Percentiles rank a stretch among this genome's conserved stretches.
These are phyloP conservation scores for Vombatus ursinus DNA, from an alignment of 2,113 vertebrate genomes.

Conservation along the genomic window DNA sequence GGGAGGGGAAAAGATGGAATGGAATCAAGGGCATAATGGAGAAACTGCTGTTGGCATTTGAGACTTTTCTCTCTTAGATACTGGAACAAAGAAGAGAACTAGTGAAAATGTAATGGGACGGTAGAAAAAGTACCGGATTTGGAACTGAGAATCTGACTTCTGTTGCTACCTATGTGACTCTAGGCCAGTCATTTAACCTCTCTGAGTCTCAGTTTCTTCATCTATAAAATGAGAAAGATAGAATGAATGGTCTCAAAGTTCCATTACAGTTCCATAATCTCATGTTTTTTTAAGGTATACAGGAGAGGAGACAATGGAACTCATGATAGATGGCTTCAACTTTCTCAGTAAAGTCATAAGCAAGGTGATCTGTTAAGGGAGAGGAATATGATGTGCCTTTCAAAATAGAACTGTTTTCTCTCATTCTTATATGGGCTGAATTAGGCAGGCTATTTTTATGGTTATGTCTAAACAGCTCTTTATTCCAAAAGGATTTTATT, in stretches of 20 bases:
- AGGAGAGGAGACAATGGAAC: background rate
- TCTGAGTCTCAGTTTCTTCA: background rate
- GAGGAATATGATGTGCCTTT: conserved; percentile 12
- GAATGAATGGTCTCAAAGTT: background rate
- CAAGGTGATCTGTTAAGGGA: background rate
- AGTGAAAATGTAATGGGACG: no score
- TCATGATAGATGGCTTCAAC: background rate
- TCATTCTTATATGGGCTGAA: background rate
- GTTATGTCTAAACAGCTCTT: background rate
- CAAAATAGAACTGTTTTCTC: conserved; percentile 38
- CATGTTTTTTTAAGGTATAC: background rate
- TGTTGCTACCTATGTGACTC: background rate
- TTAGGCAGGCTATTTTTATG: background rate
- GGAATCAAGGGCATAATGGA: no score
- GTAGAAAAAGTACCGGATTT: background rate
- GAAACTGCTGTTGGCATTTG: no score
- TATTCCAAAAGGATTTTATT: background rate
- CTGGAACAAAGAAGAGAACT: background rate
- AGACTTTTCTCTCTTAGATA: background rate
- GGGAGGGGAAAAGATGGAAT: background rate
- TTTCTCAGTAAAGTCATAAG: background rate
- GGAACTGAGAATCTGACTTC: background rate
- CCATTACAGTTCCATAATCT: background rate
- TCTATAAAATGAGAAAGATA: background rate
- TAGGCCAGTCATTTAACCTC: background rate